Conservation (phyloP, 2,888 invertebrate genomes). For the Euphydryas editha region DNA sequence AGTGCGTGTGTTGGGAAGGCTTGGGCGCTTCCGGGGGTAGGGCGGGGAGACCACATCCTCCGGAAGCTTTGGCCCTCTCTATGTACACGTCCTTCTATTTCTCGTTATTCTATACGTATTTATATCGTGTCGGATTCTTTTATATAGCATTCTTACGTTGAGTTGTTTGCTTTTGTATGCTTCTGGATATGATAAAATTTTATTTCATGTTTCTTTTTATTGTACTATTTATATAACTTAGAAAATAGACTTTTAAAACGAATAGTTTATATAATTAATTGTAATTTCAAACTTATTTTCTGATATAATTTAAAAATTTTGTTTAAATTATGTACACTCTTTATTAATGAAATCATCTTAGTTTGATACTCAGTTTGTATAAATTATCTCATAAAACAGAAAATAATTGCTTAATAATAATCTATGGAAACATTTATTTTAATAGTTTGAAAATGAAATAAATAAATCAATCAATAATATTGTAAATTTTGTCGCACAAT, state of each 20-base stretch:
- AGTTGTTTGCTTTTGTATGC: conserved; percentile 6
- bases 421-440: no score
- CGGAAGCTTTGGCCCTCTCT: conserved; percentile 63
- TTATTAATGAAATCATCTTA: no score
- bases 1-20: conserved; percentile 61
- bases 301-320: no score
- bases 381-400: no score
- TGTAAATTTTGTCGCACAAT: no score
- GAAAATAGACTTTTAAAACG: background rate
- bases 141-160: conserved; percentile 29
- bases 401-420: no score
- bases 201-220: background rate
- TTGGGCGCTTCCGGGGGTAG: conserved; percentile 63
- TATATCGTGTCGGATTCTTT: conserved; percentile 20
- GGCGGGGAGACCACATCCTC: conserved; percentile 69
- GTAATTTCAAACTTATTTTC: no score
- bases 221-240: background rate
- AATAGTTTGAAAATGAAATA: no score
- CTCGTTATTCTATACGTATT: conserved; percentile 46
- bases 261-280: no score
- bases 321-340: no score
- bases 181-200: background rate
- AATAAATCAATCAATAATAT: no score
- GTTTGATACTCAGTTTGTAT: no score
- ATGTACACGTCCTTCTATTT: conserved; percentile 53